Conservation (phyloP, 2,888 invertebrate species). For the Arctia plantaginis region DNA sequence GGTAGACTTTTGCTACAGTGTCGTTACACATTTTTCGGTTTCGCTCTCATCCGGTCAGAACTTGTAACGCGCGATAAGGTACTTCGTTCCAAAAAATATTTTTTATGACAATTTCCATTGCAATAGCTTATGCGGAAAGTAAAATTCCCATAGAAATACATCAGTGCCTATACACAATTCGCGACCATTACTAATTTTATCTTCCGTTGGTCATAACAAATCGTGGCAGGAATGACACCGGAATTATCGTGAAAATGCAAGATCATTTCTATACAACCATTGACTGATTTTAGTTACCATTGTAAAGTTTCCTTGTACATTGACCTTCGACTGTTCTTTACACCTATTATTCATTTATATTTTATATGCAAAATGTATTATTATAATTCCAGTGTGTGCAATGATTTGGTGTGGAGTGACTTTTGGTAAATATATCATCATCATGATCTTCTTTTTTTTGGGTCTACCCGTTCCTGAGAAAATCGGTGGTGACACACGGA, state of each 20-base stretch:
- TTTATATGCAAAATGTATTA: background rate
- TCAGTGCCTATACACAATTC: constrained; percentile 8
- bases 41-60: no score
- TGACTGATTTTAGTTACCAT: constrained; percentile 8
- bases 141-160: constrained; percentile 2
- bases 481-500: no score
- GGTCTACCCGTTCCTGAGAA: no score
- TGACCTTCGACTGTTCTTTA: background rate
- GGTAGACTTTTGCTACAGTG: no score
- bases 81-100: no score
- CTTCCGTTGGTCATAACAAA: constrained; percentile 19
- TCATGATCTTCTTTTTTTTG: no score
- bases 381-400: background rate
- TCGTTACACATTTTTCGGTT: no score
- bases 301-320: constrained; percentile 11
- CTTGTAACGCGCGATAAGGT: no score
- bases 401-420: background rate
- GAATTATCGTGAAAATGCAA: constrained; percentile 7
- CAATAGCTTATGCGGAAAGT: constrained; percentile 26
- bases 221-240: constrained; percentile 12
- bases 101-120: background rate
- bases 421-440: no score
- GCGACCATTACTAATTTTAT: constrained; percentile 18
- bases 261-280: constrained; percentile 4
- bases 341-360: background rate